Evolutionary conservation across 2,113 vertebrate genomes (phyloP).

Genomic region (Calonectris borealis): DNA sequence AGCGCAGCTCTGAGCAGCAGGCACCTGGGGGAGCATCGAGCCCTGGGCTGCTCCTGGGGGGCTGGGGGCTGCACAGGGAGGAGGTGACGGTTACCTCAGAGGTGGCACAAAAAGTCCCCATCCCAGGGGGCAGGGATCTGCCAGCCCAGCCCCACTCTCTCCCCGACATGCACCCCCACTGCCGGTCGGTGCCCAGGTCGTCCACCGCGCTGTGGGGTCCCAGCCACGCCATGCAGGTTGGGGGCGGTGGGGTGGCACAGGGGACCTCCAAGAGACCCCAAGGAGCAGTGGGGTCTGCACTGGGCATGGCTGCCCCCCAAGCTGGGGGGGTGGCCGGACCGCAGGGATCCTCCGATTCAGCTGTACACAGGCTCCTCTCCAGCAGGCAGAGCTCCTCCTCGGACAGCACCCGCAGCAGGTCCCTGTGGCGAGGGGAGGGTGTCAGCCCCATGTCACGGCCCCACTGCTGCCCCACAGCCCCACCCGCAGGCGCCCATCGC

Average conservation of each 20-base stretch:
- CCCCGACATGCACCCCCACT: neutral
- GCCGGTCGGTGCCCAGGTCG: rapidly evolving
- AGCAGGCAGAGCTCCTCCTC: slow-evolving; percentile 67
- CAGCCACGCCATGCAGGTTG: rapidly evolving
- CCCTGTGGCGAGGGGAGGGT: neutral
- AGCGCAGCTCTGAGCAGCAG: slow-evolving; percentile 34
- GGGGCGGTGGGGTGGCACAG: rapidly evolving
- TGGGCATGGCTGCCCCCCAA: neutral
- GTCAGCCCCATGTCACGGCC: neutral
- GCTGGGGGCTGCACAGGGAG: neutral
- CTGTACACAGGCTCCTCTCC: slow-evolving; percentile 70
- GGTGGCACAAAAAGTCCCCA: neutral
- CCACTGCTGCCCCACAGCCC: neutral
- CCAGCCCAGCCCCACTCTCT: neutral
- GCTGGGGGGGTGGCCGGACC: rapidly evolving
- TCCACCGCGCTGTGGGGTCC: rapidly evolving
- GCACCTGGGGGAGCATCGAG: rapidly evolving
- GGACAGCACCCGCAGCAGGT: slow-evolving; percentile 67
- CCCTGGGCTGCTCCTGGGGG: neutral
- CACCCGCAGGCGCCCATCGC: rapidly evolving
- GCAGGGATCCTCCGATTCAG: slow-evolving; percentile 28
- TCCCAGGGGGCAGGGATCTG: neutral
- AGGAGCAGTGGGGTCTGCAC: neutral
- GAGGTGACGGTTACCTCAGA: neutral
- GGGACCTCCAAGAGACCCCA: neutral